Conservation (phyloP, 1,140 invertebrate species). For the Megalopta genalis region DNA sequence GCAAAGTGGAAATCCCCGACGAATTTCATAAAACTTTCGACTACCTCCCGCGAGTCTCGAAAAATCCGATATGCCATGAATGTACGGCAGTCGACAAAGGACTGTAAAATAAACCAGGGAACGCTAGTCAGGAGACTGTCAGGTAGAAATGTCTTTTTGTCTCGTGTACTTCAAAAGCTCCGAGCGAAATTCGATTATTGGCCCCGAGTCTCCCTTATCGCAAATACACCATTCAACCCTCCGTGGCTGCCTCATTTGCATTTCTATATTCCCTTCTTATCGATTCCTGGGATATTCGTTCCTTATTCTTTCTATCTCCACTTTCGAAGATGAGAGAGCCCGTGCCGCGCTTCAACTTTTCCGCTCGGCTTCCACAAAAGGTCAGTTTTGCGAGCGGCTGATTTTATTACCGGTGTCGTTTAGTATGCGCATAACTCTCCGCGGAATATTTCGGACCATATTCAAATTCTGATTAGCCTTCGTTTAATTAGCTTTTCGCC, state of each 20-base stretch:
- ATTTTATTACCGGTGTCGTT: too few relatives aligned
- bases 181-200: constrained; percentile 20
- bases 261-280: constrained; percentile 13
- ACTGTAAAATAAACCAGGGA: background rate
- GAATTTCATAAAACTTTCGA: too few relatives aligned
- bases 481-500: too few relatives aligned
- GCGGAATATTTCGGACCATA: too few relatives aligned
- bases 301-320: constrained; percentile 16
- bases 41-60: too few relatives aligned
- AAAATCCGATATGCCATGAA: background rate
- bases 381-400: background rate
- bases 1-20: too few relatives aligned
- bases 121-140: background rate
- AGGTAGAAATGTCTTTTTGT: background rate
- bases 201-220: background rate
- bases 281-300: background rate
- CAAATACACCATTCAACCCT: constrained; percentile 9
- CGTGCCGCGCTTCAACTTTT: background rate
- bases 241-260: constrained; percentile 3
- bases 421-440: too few relatives aligned
- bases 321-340: constrained; percentile 26
- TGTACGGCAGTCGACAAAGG: too few relatives aligned
- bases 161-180: constrained; percentile 1
- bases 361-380: background rate
- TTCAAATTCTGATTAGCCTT: too few relatives aligned